Evolutionary conservation across 2,888 invertebrate genomes (phyloP).

Genomic region (Cremastobaeus sp.): DNA sequence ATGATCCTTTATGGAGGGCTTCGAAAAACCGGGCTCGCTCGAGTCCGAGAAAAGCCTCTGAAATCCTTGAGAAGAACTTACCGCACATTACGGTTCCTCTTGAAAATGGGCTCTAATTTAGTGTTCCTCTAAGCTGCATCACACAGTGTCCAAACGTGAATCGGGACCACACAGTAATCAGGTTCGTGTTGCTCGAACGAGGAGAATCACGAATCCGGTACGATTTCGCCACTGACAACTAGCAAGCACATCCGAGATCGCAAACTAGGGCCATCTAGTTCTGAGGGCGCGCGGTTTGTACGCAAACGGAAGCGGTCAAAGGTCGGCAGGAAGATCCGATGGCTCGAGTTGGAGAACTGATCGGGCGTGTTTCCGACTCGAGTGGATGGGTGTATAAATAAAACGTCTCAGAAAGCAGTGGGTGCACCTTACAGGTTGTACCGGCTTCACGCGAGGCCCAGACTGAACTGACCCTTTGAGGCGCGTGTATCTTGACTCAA

Average conservation of each 20-base stretch:
- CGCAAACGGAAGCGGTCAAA: constrained; percentile 32
- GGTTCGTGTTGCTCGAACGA: neutral
- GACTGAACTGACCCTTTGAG: constrained; percentile 59
- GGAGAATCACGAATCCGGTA: neutral
- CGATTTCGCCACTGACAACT: constrained; percentile 17
- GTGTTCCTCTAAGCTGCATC: constrained; percentile 26
- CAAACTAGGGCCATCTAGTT: neutral
- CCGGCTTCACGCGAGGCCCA: constrained; percentile 59
- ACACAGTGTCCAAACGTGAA: constrained; percentile 9
- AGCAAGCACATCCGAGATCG: constrained; percentile 26
- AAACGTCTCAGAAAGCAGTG: too few species aligned
- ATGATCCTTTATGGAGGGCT: too few species aligned
- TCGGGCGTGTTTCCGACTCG: too few species aligned
- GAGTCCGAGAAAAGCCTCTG: neutral
- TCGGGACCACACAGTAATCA: constrained; percentile 18
- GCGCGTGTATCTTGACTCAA: constrained; percentile 47
- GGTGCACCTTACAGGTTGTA: too few species aligned
- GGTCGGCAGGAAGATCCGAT: constrained; percentile 32
- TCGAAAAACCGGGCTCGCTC: neutral
- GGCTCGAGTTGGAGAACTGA: too few species aligned
- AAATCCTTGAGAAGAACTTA: constrained; percentile 37
- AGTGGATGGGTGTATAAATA: too few species aligned
- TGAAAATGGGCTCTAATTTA: constrained; percentile 10
- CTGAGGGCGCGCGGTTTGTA: constrained; percentile 9
- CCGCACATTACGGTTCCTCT: constrained; percentile 57